These are phyloP conservation scores for Papilio dardanus DNA, from an alignment of 1,140 invertebrate species.

Conservation along the genomic window DNA sequence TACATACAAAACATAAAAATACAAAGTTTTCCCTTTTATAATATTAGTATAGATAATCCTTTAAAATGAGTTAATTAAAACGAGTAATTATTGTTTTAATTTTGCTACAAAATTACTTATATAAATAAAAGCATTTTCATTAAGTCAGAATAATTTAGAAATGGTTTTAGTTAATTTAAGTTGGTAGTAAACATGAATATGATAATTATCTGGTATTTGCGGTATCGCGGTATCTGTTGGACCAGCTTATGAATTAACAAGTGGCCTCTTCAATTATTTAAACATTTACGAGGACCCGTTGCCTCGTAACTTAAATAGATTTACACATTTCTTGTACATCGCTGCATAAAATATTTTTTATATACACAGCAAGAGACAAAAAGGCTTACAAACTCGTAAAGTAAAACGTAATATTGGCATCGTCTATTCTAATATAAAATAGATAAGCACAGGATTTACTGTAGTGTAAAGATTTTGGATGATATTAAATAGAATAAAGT, in stretches of 20 bases:
- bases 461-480: no score
- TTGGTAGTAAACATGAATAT: constrained; percentile 3
- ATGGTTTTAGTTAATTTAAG: neutral
- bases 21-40: no score
- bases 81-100: neutral
- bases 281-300: neutral
- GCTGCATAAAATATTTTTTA: neutral
- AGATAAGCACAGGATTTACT: no score
- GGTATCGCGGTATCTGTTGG: constrained; percentile 1
- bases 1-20: no score
- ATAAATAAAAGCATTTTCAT: neutral
- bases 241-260: constrained; percentile 1
- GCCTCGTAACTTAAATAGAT: neutral
- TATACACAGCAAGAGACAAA: neutral
- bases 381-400: no score
- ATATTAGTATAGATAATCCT: neutral
- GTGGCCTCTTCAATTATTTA: neutral
- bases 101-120: neutral
- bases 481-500: no score
- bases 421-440: no score
- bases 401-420: no score
- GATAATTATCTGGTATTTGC: no score
- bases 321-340: neutral
- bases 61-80: neutral
- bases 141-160: neutral